A percentile compares a stretch with the other conserved stretches of the same genome.
Conservation (phyloP, 2,888 invertebrate species). For the Myopa testacea region DNA sequence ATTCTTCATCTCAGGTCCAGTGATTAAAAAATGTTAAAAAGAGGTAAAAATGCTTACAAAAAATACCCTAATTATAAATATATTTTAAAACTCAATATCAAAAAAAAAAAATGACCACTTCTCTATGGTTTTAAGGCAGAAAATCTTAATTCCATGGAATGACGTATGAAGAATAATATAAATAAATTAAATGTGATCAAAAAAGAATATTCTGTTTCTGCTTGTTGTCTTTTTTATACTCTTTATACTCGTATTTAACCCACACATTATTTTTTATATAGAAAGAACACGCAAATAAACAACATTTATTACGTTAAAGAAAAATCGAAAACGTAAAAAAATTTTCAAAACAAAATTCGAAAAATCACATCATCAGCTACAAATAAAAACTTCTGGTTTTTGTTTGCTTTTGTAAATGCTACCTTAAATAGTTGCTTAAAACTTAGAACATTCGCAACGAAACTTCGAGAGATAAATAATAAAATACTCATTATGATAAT, state of each 20-base stretch:
- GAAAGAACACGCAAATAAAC: constrained; percentile 39
- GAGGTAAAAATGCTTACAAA: too few species aligned
- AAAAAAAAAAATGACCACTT: background rate
- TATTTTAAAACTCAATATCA: background rate
- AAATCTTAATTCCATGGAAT: background rate
- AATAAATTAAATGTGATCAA: background rate
- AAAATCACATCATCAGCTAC: constrained; percentile 49
- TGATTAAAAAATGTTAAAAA: too few species aligned
- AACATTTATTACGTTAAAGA: constrained; percentile 37
- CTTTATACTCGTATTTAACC: too few species aligned
- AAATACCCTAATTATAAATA: too few species aligned
- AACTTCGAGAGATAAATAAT: constrained; percentile 16
- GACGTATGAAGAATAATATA: background rate
- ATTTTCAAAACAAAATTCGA: constrained; percentile 43
- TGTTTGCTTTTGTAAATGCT: constrained; percentile 36
- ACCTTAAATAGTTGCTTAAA: background rate
- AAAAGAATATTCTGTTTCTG: too few species aligned
- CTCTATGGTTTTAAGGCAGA: background rate
- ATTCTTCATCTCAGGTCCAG: too few species aligned
- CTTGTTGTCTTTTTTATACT: too few species aligned
- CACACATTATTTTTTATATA: background rate
- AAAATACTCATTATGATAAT: constrained; percentile 13
- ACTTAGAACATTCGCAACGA: constrained; percentile 34
- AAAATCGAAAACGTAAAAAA: constrained; percentile 46
- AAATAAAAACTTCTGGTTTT: constrained; percentile 48